Conservation (phyloP, 2,113 vertebrate genomes). For the Oreotrochilus melanogaster region DNA sequence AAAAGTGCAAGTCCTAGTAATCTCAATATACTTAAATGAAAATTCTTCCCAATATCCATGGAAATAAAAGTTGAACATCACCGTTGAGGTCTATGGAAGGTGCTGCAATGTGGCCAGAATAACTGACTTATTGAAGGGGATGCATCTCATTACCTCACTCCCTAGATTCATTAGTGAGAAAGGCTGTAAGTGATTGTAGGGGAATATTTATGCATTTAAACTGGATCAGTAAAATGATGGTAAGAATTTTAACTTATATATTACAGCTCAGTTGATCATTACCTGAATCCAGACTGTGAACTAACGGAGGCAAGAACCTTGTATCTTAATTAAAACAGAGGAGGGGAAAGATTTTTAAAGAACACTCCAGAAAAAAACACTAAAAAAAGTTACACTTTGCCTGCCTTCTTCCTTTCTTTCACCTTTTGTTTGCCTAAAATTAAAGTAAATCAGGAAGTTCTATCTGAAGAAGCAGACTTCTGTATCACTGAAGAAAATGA, state of each 20-base stretch:
- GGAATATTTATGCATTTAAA: background rate
- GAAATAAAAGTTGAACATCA: background rate
- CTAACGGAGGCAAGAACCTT: background rate
- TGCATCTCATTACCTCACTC: fast-evolving
- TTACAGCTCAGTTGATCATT: background rate
- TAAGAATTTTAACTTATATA: background rate
- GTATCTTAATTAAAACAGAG: background rate
- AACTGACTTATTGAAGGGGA: background rate
- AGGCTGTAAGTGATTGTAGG: background rate
- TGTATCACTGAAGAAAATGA: background rate
- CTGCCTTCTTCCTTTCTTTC: background rate
- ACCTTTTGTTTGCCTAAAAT: background rate
- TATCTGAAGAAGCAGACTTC: background rate
- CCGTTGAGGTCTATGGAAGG: background rate
- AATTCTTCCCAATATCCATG: background rate
- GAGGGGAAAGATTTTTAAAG: background rate
- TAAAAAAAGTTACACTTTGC: background rate
- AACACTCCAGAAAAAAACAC: background rate
- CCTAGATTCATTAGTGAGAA: background rate
- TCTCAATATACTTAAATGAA: background rate
- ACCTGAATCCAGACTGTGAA: background rate
- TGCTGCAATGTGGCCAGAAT: background rate
- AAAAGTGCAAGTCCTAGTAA: background rate
- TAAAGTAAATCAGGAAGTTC: background rate
- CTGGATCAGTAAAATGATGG: background rate